Conservation (phyloP, 1,140 invertebrate species). For the Acyrthosiphon pisum region DNA sequence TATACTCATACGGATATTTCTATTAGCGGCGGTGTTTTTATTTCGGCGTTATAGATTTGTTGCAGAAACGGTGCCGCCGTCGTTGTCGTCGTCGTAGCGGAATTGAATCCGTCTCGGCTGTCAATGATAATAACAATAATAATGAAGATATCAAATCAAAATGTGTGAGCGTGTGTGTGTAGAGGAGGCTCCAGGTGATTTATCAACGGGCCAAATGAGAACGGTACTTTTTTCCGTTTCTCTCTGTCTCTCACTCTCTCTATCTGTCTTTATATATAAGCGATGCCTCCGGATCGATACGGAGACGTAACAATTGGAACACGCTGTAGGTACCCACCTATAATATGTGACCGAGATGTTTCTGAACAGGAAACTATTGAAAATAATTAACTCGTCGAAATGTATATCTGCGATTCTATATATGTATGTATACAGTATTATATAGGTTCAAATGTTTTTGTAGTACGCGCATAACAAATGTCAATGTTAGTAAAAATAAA, state of each 20-base stretch:
- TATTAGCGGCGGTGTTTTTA: slow-evolving; percentile 51
- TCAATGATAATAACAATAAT: slow-evolving; percentile 49
- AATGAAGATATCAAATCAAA: slow-evolving; percentile 54
- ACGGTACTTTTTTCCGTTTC: slow-evolving; percentile 34
- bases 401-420: neutral
- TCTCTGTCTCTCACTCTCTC: neutral
- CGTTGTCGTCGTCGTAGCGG: neutral
- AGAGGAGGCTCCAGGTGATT: slow-evolving; percentile 51
- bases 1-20: slow-evolving; percentile 25
- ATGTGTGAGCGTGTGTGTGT: neutral
- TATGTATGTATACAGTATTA: neutral
- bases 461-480: neutral
- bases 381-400: slow-evolving; percentile 1
- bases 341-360: neutral
- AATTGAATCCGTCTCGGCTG: slow-evolving; percentile 57
- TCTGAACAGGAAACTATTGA: slow-evolving; percentile 6
- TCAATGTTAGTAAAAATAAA: neutral
- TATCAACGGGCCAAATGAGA: slow-evolving; percentile 34
- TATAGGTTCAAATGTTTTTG: neutral
- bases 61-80: slow-evolving; percentile 51
- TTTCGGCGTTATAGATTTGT: slow-evolving; percentile 51
- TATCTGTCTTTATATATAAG: neutral
- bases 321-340: neutral
- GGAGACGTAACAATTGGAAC: neutral
- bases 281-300: slow-evolving; percentile 37